phyloP scores from a whole-genome alignment of 2,113 vertebrate species.

The Ceyx melanurus region DNA sequence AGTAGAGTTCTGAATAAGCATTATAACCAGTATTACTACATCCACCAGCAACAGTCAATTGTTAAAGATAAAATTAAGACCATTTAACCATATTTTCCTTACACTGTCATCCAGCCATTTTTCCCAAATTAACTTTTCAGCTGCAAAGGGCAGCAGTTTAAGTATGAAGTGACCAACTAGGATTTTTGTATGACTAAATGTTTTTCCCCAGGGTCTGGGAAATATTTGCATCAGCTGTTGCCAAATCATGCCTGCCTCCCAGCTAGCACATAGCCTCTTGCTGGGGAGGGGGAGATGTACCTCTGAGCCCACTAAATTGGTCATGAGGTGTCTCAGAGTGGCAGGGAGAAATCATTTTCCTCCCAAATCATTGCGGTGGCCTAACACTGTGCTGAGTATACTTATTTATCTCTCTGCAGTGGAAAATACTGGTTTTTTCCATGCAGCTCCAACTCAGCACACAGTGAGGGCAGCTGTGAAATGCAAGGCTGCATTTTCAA shows the following conservation, averaged over 20 bases:
- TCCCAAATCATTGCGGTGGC: neutral
- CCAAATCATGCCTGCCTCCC: neutral
- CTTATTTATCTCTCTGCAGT: neutral
- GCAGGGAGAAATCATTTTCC: neutral
- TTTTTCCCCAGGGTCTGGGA: neutral
- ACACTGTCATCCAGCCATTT: neutral
- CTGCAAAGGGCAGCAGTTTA: neutral
- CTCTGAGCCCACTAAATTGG: neutral
- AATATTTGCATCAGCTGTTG: neutral
- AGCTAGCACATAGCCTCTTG: neutral
- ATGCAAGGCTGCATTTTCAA: neutral
- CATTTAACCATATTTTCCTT: conserved; percentile 8
- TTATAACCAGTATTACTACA: neutral
- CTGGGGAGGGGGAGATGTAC: neutral
- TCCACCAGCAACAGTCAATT: neutral
- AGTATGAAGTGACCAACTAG: conserved; percentile 17
- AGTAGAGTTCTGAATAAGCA: neutral
- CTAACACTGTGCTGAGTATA: neutral
- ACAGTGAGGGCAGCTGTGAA: neutral
- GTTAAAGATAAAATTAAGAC: conserved; percentile 32
- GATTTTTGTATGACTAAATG: conserved; percentile 27
- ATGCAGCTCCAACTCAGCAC: neutral
- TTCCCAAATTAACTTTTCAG: conserved; percentile 13
- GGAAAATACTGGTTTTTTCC: neutral
- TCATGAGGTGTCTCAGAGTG: neutral